Evolutionary conservation across 2,113 vertebrate genomes (phyloP).

Genomic region (Ascaphus truei): DNA sequence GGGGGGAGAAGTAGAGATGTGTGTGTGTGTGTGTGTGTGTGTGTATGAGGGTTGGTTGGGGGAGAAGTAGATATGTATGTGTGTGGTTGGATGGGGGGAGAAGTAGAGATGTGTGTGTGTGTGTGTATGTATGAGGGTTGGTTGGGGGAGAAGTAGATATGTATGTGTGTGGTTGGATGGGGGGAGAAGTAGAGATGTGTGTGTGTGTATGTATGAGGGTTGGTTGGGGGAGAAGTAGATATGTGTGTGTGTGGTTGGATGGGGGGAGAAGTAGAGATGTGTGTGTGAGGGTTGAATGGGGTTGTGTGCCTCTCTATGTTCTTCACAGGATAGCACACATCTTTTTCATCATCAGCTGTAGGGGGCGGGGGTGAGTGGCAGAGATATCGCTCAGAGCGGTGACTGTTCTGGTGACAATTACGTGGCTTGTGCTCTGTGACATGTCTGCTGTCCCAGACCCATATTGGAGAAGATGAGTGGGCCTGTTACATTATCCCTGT

Average conservation of each 20-base stretch:
- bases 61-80: too few species aligned
- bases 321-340: background rate
- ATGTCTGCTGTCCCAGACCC: background rate
- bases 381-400: background rate
- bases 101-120: too few species aligned
- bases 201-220: too few species aligned
- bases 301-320: background rate
- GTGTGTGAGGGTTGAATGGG: background rate
- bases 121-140: too few species aligned
- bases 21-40: too few species aligned
- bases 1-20: too few species aligned
- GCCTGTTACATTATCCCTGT: background rate
- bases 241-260: background rate
- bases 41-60: too few species aligned
- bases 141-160: too few species aligned
- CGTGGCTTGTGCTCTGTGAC: background rate
- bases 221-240: too few species aligned
- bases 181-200: too few species aligned
- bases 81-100: too few species aligned
- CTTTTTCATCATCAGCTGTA: background rate
- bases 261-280: background rate
- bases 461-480: background rate
- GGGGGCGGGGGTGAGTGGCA: background rate
- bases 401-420: background rate
- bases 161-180: too few species aligned